phyloP scores from a whole-genome alignment of 1,140 invertebrate genomes.

The Rhopalosiphum maidis region DNA sequence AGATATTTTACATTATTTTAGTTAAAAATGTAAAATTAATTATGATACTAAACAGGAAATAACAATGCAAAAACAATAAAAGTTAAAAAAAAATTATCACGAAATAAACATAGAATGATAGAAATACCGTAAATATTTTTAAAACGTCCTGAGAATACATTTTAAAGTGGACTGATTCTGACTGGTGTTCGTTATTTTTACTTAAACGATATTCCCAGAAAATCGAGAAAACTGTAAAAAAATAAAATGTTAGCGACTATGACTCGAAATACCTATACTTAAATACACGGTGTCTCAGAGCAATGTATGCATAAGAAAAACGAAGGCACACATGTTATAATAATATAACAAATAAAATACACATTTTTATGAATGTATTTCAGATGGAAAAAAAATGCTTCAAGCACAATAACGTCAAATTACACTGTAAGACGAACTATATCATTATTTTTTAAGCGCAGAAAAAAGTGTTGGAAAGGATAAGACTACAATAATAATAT shows the following conservation, averaged over 20 bases:
- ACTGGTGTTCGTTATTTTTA: background rate
- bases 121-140: background rate
- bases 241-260: background rate
- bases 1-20: background rate
- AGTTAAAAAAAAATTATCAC: background rate
- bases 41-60: background rate
- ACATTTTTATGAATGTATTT: background rate
- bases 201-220: background rate
- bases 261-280: background rate
- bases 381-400: background rate
- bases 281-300: background rate
- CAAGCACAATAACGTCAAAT: background rate
- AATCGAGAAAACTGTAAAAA: background rate
- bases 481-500: background rate
- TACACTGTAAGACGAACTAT: background rate
- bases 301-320: background rate
- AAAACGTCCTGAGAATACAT: background rate
- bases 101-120: background rate
- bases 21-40: background rate
- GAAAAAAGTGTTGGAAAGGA: background rate
- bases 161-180: background rate
- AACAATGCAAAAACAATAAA: background rate
- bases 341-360: background rate
- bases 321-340: background rate
- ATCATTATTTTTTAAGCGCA: background rate